Percentiles rank a stretch among this genome's conserved stretches.
These are phyloP conservation scores for Bettongia penicillata DNA, from an alignment of 2,113 vertebrate genomes.

Conservation along the genomic window DNA sequence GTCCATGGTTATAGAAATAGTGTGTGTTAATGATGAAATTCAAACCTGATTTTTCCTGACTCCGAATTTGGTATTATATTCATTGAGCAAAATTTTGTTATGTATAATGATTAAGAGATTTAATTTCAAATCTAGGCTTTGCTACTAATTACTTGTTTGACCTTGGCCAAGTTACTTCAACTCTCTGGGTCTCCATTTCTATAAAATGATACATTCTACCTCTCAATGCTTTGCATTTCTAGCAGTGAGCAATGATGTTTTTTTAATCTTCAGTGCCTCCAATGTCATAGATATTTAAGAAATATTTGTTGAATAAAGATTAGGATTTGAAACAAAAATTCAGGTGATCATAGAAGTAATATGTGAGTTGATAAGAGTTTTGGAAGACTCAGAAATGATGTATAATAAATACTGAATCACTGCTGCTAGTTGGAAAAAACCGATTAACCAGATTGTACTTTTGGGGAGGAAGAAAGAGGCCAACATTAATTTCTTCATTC, in stretches of 20 bases:
- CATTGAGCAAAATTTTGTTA: neutral
- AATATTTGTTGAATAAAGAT: neutral
- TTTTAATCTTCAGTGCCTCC: neutral
- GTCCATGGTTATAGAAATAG: neutral
- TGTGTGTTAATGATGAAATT: neutral
- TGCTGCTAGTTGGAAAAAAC: neutral
- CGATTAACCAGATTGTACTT: neutral
- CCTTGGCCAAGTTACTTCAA: neutral
- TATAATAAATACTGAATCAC: neutral
- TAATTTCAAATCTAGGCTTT: neutral
- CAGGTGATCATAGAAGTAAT: neutral
- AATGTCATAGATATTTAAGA: neutral
- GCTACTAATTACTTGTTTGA: neutral
- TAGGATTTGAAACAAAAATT: neutral
- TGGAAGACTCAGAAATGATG: rapidly evolving
- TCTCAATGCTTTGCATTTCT: neutral
- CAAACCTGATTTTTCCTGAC: neutral
- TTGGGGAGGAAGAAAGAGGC: neutral
- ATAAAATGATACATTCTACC: neutral
- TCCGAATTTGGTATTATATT: neutral
- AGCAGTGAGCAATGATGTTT: neutral
- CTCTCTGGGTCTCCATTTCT: neutral
- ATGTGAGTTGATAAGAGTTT: neutral
- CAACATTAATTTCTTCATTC: neutral
- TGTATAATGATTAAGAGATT: neutral